Evolutionary conservation across 1,140 invertebrate genomes (phyloP).

Genomic region (Diachasma alloeum): DNA sequence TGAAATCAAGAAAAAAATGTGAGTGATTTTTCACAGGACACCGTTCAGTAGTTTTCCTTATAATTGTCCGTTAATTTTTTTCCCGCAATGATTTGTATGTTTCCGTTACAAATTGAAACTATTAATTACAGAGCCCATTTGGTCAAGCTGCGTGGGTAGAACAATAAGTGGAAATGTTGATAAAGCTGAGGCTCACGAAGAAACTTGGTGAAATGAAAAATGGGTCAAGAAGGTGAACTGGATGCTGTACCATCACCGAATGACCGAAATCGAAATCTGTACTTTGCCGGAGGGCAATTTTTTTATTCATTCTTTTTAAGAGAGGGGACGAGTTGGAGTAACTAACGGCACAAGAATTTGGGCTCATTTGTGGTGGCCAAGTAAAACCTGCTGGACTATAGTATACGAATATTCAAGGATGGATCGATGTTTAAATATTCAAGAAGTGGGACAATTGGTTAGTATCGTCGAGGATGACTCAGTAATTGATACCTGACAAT

Average conservation of each 20-base stretch:
- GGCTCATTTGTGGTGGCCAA: not conserved
- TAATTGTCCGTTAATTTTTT: no score
- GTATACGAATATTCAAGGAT: not conserved
- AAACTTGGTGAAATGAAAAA: not conserved
- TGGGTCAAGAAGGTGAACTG: not conserved
- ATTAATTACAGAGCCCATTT: no score
- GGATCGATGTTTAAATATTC: not conserved
- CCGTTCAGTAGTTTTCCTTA: no score
- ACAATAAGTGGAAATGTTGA: no score
- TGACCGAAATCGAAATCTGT: slow-evolving; percentile 23
- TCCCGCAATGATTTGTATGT: no score
- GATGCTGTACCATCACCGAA: not conserved
- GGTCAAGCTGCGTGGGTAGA: no score
- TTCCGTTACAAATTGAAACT: no score
- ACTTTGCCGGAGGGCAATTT: not conserved
- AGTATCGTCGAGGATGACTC: no score
- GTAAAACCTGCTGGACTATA: not conserved
- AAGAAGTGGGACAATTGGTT: not conserved
- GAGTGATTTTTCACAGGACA: no score
- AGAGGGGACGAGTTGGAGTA: not conserved
- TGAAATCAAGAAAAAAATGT: no score
- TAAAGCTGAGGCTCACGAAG: not conserved
- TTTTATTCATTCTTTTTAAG: not conserved
- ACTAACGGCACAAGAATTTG: slow-evolving; percentile 8
- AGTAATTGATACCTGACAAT: no score